phyloP scores from a whole-genome alignment of 37 sponge, comb jelly and placozoan genomes.

The Axinella damicornis region DNA sequence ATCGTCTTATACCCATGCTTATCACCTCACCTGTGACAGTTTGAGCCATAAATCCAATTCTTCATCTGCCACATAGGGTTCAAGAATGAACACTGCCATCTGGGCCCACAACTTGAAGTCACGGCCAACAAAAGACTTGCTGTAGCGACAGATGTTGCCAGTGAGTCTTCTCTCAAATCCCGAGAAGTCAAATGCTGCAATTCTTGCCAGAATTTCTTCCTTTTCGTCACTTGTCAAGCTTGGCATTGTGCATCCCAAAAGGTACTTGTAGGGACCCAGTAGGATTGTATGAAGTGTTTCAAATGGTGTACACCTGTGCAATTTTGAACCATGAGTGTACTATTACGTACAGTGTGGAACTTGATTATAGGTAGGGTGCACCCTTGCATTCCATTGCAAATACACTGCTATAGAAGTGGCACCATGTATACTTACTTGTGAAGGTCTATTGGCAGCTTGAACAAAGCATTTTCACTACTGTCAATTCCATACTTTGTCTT shows the following conservation, averaged over 20 bases:
- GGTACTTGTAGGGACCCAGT: conserved; percentile 45
- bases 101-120: conserved; percentile 42
- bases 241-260: conserved; percentile 7
- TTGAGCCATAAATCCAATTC: too few relatives aligned
- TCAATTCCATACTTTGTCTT: conserved; percentile 14
- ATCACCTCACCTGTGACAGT: too few relatives aligned
- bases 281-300: conserved; percentile 35
- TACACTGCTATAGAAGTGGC: not conserved
- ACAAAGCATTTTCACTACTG: not conserved
- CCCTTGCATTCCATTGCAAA: not conserved
- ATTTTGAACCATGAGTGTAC: too few relatives aligned
- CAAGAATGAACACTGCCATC: conserved; percentile 27
- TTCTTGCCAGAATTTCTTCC: conserved; percentile 13
- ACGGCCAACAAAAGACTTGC: conserved; percentile 31
- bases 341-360: too few relatives aligned
- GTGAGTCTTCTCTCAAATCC: conserved; percentile 8
- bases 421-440: conserved; percentile 2
- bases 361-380: not conserved
- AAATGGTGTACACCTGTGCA: conserved; percentile 18
- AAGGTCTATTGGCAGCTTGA: not conserved
- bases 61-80: conserved; percentile 9
- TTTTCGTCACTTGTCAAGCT: conserved; percentile 1
- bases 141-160: conserved; percentile 12
- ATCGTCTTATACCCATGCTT: too few relatives aligned
- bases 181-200: conserved; percentile 22